Evolutionary conservation across 2,113 vertebrate species (phyloP).

Genomic region (Gymnarchus niloticus): DNA sequence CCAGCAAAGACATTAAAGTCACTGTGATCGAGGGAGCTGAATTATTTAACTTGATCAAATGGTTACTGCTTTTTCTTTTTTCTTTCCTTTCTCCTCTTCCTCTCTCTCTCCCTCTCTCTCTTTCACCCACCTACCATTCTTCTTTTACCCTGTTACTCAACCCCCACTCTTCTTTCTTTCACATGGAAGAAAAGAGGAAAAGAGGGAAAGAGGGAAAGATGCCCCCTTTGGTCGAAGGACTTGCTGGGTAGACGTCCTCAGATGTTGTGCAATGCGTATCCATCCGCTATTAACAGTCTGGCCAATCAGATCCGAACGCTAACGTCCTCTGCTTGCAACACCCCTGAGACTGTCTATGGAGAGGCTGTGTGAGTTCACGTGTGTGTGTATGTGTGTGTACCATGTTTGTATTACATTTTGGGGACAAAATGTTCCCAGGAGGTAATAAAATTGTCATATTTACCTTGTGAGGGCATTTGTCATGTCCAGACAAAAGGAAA

Average conservation of each 20-base stretch:
- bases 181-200: not conserved
- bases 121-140: not conserved
- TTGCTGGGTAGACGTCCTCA: not conserved
- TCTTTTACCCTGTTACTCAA: not conserved
- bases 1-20: conserved; percentile 5
- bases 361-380: no score
- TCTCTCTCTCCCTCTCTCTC: not conserved
- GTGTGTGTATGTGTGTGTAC: not conserved
- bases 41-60: conserved; percentile 15
- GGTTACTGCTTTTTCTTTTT: not conserved
- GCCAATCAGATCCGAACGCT: not conserved
- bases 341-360: not conserved
- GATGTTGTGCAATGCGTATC: not conserved
- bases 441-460: no score
- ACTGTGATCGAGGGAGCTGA: conserved; percentile 6
- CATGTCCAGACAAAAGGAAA: no score
- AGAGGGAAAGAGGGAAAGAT: not conserved
- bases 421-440: no score
- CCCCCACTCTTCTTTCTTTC: not conserved
- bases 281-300: not conserved
- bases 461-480: no score
- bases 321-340: not conserved
- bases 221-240: not conserved
- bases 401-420: no score
- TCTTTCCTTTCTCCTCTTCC: not conserved